Evolutionary conservation across 2,797 vertebrate genomes (phyloP), one percentile per base, ranked within the genome.

Genomic region (Dallia pectoralis): DNA sequence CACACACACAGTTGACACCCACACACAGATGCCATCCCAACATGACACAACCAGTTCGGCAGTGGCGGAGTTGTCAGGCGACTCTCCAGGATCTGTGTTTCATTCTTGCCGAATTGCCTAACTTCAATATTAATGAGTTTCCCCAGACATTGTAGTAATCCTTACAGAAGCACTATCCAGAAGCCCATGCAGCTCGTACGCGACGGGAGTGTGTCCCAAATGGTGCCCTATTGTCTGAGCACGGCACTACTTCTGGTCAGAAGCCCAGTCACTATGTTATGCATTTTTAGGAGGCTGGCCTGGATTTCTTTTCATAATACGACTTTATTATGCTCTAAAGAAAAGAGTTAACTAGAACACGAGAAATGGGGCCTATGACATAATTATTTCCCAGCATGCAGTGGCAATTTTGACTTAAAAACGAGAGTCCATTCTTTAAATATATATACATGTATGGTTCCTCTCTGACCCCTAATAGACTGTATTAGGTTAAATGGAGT

Each of bases 241-340:
- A 22, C 7, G n/a, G 51, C 51, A 56, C n/a, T 56, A 56, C 51
- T 56, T 56, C n/a, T 59, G 4, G 25, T 3, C 53, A 25, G 22
- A 25, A 22, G n/a, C n/a, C 53, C 4, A 56, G n/a, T 56, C 53
- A 56, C n/a, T 59, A 59, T 59, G 14, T 59, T 25, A 8, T n/a
- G 25, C 25, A 59, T 59, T 25, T 14, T 25, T 59, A 7, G 22
- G 18, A 25, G n/a, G 53, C 53, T 9, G 11, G 5, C 74, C 33
- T 65, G 44, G 36, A 30, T 27, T 71, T 63, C n/a, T 36, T 61
- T 61, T 70, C 59, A 19, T 15, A 59, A 73, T 76, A 74, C 77
- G 0, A 77, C 70, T 79, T 84, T 74, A 76, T 83, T 83, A 83
- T 83, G 78, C 85, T 72, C 69, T 71, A 77, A 70, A 82, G 69